Percentiles rank a stretch among this genome's conserved stretches.
Conservation (phyloP, 2,113 vertebrate species). For the Labeo catla region DNA sequence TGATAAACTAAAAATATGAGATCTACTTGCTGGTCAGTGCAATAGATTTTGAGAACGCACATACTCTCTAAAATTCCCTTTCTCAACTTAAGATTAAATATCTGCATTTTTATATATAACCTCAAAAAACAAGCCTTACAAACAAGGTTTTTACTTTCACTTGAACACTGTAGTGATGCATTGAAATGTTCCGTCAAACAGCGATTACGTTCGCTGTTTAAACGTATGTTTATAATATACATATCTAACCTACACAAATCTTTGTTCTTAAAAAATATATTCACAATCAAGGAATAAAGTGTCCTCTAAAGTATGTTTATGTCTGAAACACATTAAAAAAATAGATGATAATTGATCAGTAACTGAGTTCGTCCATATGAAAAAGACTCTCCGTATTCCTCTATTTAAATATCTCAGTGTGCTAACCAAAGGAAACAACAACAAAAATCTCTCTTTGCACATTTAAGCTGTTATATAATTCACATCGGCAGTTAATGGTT, state of each 20-base stretch:
- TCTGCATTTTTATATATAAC: neutral
- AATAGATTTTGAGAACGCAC: neutral
- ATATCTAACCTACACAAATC: constrained; percentile 27
- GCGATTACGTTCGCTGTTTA: neutral
- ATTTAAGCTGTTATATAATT: constrained; percentile 60
- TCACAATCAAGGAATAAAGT: constrained; percentile 65
- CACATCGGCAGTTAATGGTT: constrained; percentile 64
- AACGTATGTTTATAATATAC: neutral
- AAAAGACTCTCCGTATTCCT: neutral
- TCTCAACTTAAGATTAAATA: neutral
- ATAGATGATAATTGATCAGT: constrained; percentile 63
- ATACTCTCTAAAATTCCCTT: neutral
- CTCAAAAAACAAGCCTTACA: constrained; percentile 3
- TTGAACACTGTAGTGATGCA: constrained; percentile 26
- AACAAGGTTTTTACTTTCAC: neutral
- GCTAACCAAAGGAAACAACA: constrained; percentile 59
- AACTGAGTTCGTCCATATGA: constrained; percentile 14
- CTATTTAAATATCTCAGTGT: constrained; percentile 45
- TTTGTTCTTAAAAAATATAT: constrained; percentile 52
- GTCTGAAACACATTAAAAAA: constrained; percentile 21
- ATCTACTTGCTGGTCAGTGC: neutral
- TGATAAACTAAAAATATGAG: neutral
- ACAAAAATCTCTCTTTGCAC: constrained; percentile 65
- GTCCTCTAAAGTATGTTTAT: constrained; percentile 60
- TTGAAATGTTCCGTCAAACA: constrained; percentile 13